These are phyloP conservation scores for Xyrichtys novacula DNA, from an alignment of 2,797 vertebrate genomes.

Conservation along the genomic window DNA sequence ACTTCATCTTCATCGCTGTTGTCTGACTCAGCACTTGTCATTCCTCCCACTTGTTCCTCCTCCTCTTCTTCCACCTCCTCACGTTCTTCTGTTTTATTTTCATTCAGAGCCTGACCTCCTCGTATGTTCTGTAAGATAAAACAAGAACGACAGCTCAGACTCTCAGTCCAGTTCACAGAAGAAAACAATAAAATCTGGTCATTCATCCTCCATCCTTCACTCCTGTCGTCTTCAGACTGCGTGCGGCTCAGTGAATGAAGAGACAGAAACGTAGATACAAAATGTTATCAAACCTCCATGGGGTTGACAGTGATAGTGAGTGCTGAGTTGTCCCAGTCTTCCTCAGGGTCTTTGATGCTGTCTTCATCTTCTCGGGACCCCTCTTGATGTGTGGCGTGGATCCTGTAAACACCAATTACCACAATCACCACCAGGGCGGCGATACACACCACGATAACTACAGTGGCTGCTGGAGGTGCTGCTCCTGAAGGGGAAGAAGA, in stretches of 20 bases:
- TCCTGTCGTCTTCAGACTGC: neutral
- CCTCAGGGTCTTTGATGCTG: conserved; percentile 86
- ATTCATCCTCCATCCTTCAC: neutral
- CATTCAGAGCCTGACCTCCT: conserved; percentile 76
- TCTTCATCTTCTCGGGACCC: conserved; percentile 83
- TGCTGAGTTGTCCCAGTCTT: conserved; percentile 94
- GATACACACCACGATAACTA: conserved; percentile 91
- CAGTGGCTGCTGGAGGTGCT: conserved; percentile 87
- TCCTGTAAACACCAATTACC: conserved; percentile 91
- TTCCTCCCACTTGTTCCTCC: conserved; percentile 86
- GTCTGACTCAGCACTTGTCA: conserved; percentile 90
- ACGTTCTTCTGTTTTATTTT: conserved; percentile 71
- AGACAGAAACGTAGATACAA: neutral
- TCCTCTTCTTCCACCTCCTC: conserved; percentile 88
- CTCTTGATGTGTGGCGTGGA: conserved; percentile 88
- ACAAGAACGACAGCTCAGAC: neutral
- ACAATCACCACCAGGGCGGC: conserved; percentile 91
- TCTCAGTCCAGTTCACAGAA: neutral
- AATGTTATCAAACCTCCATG: conserved; percentile 89
- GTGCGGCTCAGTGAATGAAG: neutral
- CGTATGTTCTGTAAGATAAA: conserved; percentile 86
- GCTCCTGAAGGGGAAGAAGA: conserved; percentile 60
- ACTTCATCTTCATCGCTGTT: conserved; percentile 90
- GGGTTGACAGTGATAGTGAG: conserved; percentile 97
- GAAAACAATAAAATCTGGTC: neutral